A percentile compares a stretch with the other conserved stretches of the same genome.
Evolutionary conservation across 2,797 vertebrate genomes (phyloP).

Genomic region (Corythornis leucogaster): DNA sequence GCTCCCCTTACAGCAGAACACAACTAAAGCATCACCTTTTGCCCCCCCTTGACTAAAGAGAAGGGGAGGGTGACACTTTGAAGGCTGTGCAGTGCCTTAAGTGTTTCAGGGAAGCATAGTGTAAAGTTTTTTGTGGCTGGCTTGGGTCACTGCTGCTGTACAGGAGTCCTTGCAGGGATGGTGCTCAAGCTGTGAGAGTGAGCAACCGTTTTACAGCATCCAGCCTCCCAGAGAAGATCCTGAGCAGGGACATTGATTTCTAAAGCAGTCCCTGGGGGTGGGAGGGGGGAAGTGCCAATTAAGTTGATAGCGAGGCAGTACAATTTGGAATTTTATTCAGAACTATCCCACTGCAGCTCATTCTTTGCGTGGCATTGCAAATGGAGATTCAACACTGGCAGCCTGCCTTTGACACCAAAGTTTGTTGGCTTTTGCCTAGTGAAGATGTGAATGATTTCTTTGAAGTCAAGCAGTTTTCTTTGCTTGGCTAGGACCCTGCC

Average conservation of each 20-base stretch:
- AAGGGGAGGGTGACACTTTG: neutral
- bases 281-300: neutral
- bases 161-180: neutral
- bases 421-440: neutral
- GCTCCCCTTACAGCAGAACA: neutral
- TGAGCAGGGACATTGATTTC: neutral
- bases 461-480: neutral
- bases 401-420: neutral
- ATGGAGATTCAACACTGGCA: neutral
- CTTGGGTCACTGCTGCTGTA: neutral
- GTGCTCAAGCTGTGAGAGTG: neutral
- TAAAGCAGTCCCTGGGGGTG: neutral
- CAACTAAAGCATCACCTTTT: neutral
- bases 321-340: neutral
- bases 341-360: neutral
- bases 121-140: neutral
- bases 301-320: neutral
- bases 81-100: neutral
- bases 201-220: neutral
- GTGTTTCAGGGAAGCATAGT: neutral
- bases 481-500: neutral
- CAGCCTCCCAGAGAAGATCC: neutral
- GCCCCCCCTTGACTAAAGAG: neutral
- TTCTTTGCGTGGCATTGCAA: neutral
- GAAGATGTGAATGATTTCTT: neutral